Evolutionary conservation across 2,888 invertebrate genomes (phyloP).

Genomic region (Apoda limacodes): DNA sequence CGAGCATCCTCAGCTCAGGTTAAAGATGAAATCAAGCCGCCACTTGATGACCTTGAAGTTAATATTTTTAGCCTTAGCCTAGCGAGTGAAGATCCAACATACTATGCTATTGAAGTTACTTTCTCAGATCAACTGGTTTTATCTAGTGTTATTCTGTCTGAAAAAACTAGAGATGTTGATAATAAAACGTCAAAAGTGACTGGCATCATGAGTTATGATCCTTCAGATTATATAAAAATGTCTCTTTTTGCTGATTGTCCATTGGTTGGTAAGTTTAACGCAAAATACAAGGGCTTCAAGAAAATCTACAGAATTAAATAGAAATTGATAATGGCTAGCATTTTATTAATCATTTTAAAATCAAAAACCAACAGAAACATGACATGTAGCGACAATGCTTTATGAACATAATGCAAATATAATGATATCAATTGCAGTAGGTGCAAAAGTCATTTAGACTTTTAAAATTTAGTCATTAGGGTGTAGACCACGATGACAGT

Average conservation of each 20-base stretch:
- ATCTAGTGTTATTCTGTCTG: slow-evolving; percentile 29
- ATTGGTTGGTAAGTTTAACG: slow-evolving; percentile 34
- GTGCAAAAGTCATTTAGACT: no score
- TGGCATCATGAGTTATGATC: slow-evolving; percentile 44
- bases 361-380: no score
- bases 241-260: slow-evolving; percentile 43
- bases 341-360: no score
- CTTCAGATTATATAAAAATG: slow-evolving; percentile 55
- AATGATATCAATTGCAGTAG: no score
- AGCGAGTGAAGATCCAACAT: slow-evolving; percentile 27
- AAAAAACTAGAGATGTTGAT: slow-evolving; percentile 22
- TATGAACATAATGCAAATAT: no score
- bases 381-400: no score
- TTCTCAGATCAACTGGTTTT: slow-evolving; percentile 41
- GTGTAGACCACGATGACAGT: no score
- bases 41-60: slow-evolving; percentile 31
- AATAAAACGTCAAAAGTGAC: slow-evolving; percentile 21
- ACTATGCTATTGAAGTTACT: slow-evolving; percentile 32
- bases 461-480: no score
- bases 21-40: no score
- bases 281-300: slow-evolving; percentile 8
- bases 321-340: no score
- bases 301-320: no score
- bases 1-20: no score
- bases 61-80: slow-evolving; percentile 33